Evolutionary conservation across 2,797 vertebrate genomes (phyloP).

Genomic region (Chelmon rostratus): DNA sequence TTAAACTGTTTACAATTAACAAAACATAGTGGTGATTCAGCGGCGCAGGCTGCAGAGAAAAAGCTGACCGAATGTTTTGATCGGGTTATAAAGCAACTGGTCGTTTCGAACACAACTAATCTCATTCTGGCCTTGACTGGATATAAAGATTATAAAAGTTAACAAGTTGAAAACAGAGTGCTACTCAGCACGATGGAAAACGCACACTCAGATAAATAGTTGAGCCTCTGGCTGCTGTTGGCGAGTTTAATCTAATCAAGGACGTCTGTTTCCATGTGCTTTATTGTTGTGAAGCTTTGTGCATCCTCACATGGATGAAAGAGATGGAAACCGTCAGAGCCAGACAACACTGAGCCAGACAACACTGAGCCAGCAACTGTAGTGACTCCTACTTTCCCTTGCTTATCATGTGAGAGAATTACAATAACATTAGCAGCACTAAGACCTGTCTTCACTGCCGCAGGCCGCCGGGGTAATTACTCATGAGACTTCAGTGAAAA

Average conservation of each 20-base stretch:
- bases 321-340: constrained; percentile 67
- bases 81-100: constrained; percentile 38
- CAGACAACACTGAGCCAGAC: no score
- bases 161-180: constrained; percentile 65
- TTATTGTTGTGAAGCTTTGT: constrained; percentile 64
- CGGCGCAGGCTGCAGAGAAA: constrained; percentile 5
- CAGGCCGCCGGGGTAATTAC: constrained; percentile 9
- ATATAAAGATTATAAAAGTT: constrained; percentile 68
- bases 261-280: constrained; percentile 67
- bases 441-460: constrained; percentile 25
- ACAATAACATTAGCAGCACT: constrained; percentile 33
- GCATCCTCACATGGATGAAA: constrained; percentile 68
- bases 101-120: constrained; percentile 45
- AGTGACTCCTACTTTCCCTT: constrained; percentile 45
- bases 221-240: constrained; percentile 51
- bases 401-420: constrained; percentile 47
- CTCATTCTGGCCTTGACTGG: constrained; percentile 36
- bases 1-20: constrained; percentile 69
- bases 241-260: constrained; percentile 62
- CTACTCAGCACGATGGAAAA: constrained; percentile 72
- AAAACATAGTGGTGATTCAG: constrained; percentile 40
- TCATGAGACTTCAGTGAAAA: constrained; percentile 13
- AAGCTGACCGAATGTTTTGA: constrained; percentile 49
- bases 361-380: constrained; percentile 39
- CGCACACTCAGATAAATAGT: constrained; percentile 53